These are phyloP conservation scores for Limanda limanda DNA, from an alignment of 2,113 vertebrate genomes.

Conservation along the genomic window DNA sequence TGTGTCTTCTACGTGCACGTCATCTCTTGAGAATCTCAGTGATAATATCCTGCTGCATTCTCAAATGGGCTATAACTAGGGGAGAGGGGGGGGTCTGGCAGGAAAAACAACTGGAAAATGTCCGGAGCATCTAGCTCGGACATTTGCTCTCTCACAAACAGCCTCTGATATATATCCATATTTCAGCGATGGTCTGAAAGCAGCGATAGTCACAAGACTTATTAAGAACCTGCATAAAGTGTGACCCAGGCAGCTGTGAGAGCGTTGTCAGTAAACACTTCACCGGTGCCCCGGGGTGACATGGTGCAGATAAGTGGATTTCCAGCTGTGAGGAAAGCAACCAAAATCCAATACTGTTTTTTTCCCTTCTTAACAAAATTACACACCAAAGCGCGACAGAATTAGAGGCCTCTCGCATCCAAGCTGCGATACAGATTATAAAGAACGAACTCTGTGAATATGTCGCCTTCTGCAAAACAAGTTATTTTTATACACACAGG, in stretches of 20 bases:
- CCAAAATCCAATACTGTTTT: constrained; percentile 15
- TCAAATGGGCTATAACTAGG: too few species aligned
- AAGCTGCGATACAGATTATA: constrained; percentile 15
- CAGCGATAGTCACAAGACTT: not conserved
- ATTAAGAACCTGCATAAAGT: not conserved
- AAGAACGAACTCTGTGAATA: constrained; percentile 17
- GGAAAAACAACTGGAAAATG: too few species aligned
- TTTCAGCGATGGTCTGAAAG: not conserved
- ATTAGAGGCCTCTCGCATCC: constrained; percentile 20
- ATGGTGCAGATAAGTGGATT: constrained; percentile 33
- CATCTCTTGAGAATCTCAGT: too few species aligned
- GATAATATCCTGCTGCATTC: too few species aligned
- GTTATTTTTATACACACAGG: not conserved
- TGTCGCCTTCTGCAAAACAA: constrained; percentile 10
- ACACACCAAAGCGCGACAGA: constrained; percentile 19
- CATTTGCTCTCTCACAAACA: too few species aligned
- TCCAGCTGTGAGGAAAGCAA: constrained; percentile 49
- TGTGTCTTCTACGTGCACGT: too few species aligned
- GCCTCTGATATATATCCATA: not conserved
- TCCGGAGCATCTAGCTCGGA: too few species aligned
- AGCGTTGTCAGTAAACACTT: constrained; percentile 44
- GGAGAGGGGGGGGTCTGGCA: too few species aligned
- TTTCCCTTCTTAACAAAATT: constrained; percentile 3
- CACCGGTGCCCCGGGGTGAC: constrained; percentile 26
- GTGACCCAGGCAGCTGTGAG: constrained; percentile 42